Conservation (phyloP, 2,113 vertebrate species). For the Bothrops jararaca region DNA sequence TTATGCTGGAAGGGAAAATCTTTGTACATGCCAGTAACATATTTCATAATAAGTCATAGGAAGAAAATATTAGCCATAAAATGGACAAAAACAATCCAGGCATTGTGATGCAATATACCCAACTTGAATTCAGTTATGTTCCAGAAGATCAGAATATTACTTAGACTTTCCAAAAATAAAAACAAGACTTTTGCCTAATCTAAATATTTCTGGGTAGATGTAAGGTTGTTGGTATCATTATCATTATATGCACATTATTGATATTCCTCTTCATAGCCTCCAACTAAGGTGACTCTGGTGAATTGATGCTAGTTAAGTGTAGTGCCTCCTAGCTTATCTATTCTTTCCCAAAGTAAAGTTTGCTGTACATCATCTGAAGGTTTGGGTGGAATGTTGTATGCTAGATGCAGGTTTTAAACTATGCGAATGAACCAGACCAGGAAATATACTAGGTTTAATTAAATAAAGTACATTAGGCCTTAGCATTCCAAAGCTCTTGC, state of each 20-base stretch:
- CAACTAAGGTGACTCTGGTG: neutral
- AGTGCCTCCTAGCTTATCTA: neutral
- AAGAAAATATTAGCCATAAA: neutral
- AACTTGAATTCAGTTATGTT: neutral
- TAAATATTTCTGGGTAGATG: neutral
- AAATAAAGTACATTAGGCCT: neutral
- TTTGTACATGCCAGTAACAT: neutral
- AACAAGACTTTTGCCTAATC: neutral
- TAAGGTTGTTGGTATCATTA: neutral
- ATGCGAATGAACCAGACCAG: neutral
- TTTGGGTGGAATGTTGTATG: neutral
- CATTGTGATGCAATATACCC: neutral
- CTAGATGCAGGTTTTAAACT: neutral
- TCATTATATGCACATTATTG: neutral
- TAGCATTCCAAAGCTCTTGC: neutral
- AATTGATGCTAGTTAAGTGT: neutral
- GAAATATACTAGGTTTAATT: neutral
- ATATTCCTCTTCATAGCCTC: neutral
- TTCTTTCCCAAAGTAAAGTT: neutral
- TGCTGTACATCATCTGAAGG: neutral
- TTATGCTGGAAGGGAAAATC: neutral
- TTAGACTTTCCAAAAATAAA: neutral
- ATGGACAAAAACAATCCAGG: neutral
- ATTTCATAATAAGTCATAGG: neutral
- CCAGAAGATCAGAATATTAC: neutral